These are phyloP conservation scores for Catalaphyllia jardinei DNA, from an alignment of 64 coral and sea anemone genomes.

Conservation along the genomic window DNA sequence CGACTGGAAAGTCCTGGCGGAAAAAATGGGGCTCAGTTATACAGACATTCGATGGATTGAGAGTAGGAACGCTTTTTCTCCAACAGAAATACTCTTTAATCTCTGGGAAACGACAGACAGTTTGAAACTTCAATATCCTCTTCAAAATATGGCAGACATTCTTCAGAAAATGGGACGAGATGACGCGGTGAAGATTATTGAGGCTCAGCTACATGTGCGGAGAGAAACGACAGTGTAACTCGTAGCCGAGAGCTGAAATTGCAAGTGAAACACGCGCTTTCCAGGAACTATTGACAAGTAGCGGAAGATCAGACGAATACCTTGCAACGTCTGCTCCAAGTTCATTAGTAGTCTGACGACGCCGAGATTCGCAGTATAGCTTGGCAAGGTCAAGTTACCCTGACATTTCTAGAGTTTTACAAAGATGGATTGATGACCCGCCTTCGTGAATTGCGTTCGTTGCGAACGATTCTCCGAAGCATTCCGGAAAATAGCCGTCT, in stretches of 20 bases:
- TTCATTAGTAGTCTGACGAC: too few species aligned
- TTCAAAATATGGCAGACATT: neutral
- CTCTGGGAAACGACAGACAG: neutral
- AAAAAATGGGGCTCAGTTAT: neutral
- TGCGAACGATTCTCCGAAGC: too few species aligned
- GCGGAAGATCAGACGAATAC: too few species aligned
- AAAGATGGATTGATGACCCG: too few species aligned
- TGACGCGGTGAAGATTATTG: neutral
- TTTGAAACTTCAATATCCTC: neutral
- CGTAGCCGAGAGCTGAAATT: neutral
- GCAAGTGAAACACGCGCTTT: neutral
- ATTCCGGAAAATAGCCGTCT: too few species aligned
- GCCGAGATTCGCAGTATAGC: too few species aligned
- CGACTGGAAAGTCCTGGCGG: constrained; percentile 32
- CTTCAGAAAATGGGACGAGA: constrained; percentile 4
- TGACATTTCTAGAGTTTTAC: too few species aligned
- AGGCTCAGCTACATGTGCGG: neutral
- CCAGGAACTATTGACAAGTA: too few species aligned
- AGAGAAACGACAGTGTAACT: constrained; percentile 20
- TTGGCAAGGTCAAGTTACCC: too few species aligned
- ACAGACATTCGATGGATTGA: constrained; percentile 3
- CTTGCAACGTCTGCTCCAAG: too few species aligned
- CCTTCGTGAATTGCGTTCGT: too few species aligned
- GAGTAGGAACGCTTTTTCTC: neutral
- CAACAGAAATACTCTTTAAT: neutral